phyloP scores from a whole-genome alignment of 2,888 invertebrate species.

The Sphinx pinastri region DNA sequence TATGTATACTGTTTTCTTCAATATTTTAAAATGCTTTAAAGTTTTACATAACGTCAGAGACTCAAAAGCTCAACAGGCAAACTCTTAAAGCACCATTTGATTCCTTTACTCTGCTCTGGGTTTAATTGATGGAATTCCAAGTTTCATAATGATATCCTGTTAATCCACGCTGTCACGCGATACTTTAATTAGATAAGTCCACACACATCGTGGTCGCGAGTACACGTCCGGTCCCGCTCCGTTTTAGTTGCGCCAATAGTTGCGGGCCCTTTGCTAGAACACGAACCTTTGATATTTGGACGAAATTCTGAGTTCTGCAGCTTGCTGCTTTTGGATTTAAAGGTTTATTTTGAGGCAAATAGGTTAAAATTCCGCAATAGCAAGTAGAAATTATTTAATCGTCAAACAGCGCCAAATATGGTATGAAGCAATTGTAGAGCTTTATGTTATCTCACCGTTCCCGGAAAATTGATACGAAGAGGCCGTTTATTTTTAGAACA shows the following conservation, averaged over 20 bases:
- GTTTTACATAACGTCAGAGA: too few relatives aligned
- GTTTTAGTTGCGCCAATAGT: slow-evolving; percentile 41
- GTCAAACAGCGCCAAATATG: background rate
- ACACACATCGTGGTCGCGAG: slow-evolving; percentile 33
- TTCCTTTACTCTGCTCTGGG: too few relatives aligned
- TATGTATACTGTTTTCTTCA: too few relatives aligned
- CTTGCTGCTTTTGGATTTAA: background rate
- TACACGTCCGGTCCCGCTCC: slow-evolving; percentile 45
- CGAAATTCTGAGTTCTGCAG: background rate
- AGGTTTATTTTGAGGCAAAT: background rate
- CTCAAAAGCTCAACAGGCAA: too few relatives aligned
- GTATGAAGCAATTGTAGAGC: background rate
- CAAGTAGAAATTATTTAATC: background rate
- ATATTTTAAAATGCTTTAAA: too few relatives aligned
- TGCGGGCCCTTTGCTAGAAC: slow-evolving; percentile 36
- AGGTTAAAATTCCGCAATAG: background rate
- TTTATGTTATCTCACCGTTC: background rate
- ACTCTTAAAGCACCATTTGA: too few relatives aligned
- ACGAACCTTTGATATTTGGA: slow-evolving; percentile 18
- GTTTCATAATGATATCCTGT: background rate
- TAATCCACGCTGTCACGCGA: background rate
- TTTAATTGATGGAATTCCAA: too few relatives aligned
- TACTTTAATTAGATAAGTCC: slow-evolving; percentile 31
- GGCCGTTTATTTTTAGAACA: background rate
- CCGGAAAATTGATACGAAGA: background rate